phyloP scores from a whole-genome alignment of 1,140 invertebrate species.

The Papilio polyxenes region DNA sequence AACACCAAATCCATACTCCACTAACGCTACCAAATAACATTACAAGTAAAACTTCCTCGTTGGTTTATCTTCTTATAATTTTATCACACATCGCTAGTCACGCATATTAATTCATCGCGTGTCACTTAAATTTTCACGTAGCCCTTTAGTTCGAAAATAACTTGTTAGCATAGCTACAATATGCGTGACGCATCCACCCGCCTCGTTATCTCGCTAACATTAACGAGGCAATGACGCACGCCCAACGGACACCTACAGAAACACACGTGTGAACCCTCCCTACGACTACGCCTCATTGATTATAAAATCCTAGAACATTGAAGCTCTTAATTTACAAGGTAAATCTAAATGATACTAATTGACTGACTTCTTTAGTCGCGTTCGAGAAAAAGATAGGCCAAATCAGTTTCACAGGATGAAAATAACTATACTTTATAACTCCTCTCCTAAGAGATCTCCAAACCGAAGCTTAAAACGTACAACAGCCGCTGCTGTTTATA shows the following conservation, averaged over 20 bases:
- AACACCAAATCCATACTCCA: not conserved
- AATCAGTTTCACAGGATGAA: too few relatives aligned
- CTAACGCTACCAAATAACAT: not conserved
- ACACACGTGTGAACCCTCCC: slow-evolving; percentile 46
- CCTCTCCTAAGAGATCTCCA: too few relatives aligned
- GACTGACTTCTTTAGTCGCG: not conserved
- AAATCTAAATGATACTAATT: not conserved
- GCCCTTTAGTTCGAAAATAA: slow-evolving; percentile 29
- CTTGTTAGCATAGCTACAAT: slow-evolving; percentile 50
- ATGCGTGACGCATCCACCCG: slow-evolving; percentile 49
- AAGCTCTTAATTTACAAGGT: not conserved
- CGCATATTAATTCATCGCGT: slow-evolving; percentile 18
- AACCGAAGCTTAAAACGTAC: too few relatives aligned
- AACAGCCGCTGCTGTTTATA: too few relatives aligned
- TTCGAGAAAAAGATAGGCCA: too few relatives aligned
- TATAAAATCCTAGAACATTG: slow-evolving; percentile 1
- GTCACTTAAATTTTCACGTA: slow-evolving; percentile 24
- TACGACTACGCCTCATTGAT: slow-evolving; percentile 30
- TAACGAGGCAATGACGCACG: slow-evolving; percentile 60
- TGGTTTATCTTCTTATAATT: not conserved
- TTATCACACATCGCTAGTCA: slow-evolving; percentile 16
- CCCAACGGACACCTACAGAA: slow-evolving; percentile 43
- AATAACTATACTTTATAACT: too few relatives aligned
- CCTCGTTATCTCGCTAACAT: slow-evolving; percentile 55
- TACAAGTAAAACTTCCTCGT: not conserved